These are phyloP conservation scores for Cynodonichthys magdalenae DNA, from an alignment of 2,797 vertebrate genomes.

Conservation along the genomic window DNA sequence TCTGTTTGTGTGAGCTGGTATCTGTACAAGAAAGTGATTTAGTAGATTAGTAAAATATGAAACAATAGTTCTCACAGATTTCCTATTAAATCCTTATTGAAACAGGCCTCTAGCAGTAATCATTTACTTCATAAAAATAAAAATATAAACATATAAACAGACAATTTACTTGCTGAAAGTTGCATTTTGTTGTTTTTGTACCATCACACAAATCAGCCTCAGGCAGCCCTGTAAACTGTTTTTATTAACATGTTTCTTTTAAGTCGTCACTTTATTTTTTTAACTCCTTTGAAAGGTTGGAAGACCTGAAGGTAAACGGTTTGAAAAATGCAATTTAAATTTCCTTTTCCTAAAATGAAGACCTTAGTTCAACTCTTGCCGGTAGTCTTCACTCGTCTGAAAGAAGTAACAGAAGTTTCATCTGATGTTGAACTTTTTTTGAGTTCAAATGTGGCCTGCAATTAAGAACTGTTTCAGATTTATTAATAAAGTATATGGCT, in stretches of 20 bases:
- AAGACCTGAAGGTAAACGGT: no score
- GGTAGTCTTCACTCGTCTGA: not conserved
- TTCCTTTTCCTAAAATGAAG: slow-evolving; percentile 5
- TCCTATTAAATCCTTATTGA: slow-evolving; percentile 60
- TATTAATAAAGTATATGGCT: no score
- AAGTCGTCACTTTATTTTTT: no score
- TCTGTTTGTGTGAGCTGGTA: slow-evolving; percentile 61
- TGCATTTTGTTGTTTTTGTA: not conserved
- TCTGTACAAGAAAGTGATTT: slow-evolving; percentile 58
- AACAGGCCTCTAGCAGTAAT: slow-evolving; percentile 55
- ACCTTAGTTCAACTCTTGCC: slow-evolving; percentile 1
- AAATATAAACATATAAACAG: slow-evolving; percentile 62
- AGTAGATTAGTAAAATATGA: slow-evolving; percentile 65
- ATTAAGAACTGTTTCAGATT: slow-evolving; percentile 3
- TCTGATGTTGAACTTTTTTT: slow-evolving; percentile 4
- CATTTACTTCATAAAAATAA: slow-evolving; percentile 70
- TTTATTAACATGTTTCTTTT: slow-evolving; percentile 47
- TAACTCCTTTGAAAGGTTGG: no score
- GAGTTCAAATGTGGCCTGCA: not conserved
- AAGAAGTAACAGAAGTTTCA: not conserved
- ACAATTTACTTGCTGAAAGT: slow-evolving; percentile 49
- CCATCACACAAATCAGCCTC: slow-evolving; percentile 21
- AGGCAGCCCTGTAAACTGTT: slow-evolving; percentile 18
- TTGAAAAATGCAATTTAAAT: no score
- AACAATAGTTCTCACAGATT: slow-evolving; percentile 57